Evolutionary conservation across 2,113 vertebrate genomes (phyloP).

Genomic region (Scomber japonicus): DNA sequence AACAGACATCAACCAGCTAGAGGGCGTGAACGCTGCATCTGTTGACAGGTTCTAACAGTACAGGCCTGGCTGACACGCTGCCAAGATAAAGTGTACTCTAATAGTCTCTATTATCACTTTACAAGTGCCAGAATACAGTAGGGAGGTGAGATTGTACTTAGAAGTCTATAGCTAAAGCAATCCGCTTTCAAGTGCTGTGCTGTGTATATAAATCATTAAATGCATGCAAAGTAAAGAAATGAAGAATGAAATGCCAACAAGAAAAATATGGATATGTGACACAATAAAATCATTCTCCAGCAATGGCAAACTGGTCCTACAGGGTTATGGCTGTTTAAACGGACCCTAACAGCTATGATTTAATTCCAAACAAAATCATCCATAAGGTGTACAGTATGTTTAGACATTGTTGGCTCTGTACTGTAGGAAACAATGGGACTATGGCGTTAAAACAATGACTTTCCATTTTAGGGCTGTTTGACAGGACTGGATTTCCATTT

Average conservation of each 20-base stretch:
- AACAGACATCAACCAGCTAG: conserved; percentile 10
- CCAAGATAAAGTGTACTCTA: conserved; percentile 58
- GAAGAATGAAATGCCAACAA: background rate
- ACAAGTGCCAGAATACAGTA: conserved; percentile 41
- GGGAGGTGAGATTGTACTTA: conserved; percentile 8
- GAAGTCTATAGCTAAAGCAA: background rate
- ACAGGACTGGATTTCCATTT: background rate
- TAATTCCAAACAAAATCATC: background rate
- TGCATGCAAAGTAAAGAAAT: background rate
- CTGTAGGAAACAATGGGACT: too few species aligned
- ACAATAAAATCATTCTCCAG: background rate
- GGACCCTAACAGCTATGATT: background rate
- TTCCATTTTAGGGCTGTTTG: background rate
- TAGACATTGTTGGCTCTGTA: too few species aligned
- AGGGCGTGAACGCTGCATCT: conserved; percentile 30
- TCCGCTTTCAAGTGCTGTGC: background rate
- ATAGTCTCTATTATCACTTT: conserved; percentile 58
- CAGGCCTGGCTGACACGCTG: conserved; percentile 32
- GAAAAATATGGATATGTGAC: background rate
- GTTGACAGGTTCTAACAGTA: conserved; percentile 58
- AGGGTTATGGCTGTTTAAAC: background rate
- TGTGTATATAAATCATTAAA: background rate
- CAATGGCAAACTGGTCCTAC: background rate
- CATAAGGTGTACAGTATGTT: too few species aligned
- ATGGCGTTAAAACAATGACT: background rate